Percentiles rank a stretch among this genome's conserved stretches.
phyloP scores from a whole-genome alignment of 2,113 vertebrate species.

The Ctenomys sociabilis region DNA sequence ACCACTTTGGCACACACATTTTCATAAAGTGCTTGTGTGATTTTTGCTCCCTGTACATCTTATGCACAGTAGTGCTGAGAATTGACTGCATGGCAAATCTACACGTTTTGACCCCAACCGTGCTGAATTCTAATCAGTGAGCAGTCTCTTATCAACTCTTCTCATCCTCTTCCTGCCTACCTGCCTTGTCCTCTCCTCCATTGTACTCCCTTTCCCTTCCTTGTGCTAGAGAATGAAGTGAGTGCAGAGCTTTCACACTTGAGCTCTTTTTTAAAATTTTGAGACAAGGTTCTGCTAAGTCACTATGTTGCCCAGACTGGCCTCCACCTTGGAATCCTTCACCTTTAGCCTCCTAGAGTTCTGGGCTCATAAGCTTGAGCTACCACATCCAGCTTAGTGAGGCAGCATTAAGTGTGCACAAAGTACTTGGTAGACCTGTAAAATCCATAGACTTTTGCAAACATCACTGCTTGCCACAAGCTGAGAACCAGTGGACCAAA shows the following conservation, averaged over 20 bases:
- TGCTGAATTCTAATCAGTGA: not conserved
- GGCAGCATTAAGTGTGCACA: not conserved
- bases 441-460: slow-evolving; percentile 35
- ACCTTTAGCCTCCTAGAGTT: not conserved
- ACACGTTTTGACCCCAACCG: not conserved
- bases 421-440: slow-evolving; percentile 31
- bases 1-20: not conserved
- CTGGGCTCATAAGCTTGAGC: not conserved
- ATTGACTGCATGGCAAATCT: not conserved
- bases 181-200: not conserved
- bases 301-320: not conserved
- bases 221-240: not conserved
- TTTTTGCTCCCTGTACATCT: not conserved
- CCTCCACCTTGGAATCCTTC: not conserved
- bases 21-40: not conserved
- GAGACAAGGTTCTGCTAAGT: not conserved
- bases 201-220: not conserved
- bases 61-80: not conserved
- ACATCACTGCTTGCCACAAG: slow-evolving; percentile 28
- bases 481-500: slow-evolving; percentile 30
- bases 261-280: not conserved
- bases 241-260: not conserved
- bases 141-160: not conserved
- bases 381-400: not conserved
- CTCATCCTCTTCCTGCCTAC: not conserved